These are phyloP conservation scores for Sarcophaga bullata DNA, from an alignment of 1,140 invertebrate species.

Conservation along the genomic window DNA sequence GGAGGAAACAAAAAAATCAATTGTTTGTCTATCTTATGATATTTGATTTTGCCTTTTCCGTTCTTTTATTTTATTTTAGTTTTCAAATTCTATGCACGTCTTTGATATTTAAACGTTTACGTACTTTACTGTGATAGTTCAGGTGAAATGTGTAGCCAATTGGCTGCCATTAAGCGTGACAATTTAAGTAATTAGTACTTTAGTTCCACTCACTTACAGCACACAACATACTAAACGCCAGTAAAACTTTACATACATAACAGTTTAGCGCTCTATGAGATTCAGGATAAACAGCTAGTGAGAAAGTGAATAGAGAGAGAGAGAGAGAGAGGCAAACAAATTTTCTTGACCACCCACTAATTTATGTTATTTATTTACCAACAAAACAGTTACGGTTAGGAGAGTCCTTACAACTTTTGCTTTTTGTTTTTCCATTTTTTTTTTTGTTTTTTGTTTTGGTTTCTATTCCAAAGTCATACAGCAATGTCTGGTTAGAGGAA, in stretches of 20 bases:
- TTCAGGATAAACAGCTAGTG: too few species aligned
- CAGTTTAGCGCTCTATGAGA: too few species aligned
- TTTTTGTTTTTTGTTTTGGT: not conserved
- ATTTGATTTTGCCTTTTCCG: not conserved
- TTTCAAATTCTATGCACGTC: constrained; percentile 8
- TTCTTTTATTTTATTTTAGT: not conserved
- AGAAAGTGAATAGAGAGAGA: too few species aligned
- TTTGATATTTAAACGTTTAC: constrained; percentile 7
- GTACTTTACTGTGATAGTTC: not conserved
- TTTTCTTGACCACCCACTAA: too few species aligned
- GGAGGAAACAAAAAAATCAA: too few species aligned
- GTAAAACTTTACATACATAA: not conserved
- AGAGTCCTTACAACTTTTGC: not conserved
- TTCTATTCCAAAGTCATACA: too few species aligned
- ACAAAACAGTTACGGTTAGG: too few species aligned
- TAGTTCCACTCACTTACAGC: not conserved
- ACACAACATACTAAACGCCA: not conserved
- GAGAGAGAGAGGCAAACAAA: too few species aligned
- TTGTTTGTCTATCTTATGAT: not conserved
- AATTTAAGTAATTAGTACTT: constrained; percentile 36
- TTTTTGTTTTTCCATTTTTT: not conserved
- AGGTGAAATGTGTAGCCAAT: constrained; percentile 31
- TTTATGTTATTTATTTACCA: too few species aligned
- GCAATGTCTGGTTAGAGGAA: not conserved
- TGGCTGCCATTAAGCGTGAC: constrained; percentile 39